Conservation (phyloP, 2,888 invertebrate species). For the Monochamus alternatus region DNA sequence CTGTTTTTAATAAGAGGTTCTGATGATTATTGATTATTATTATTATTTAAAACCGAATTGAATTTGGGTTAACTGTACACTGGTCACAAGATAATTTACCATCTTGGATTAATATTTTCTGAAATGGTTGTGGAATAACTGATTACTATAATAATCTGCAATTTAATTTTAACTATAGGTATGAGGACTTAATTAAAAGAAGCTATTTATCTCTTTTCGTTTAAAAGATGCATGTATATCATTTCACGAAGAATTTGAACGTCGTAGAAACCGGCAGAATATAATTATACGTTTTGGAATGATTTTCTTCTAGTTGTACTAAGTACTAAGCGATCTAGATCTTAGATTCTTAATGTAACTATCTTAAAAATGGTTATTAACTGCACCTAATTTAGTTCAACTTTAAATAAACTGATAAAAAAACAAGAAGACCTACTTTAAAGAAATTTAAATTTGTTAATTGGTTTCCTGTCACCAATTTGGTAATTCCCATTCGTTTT, state of each 20-base stretch:
- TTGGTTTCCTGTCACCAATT: too few species aligned
- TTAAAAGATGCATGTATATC: background rate
- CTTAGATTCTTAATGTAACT: too few species aligned
- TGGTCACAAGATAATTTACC: conserved; percentile 15
- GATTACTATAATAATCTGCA: conserved; percentile 18
- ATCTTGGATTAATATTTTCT: conserved; percentile 1
- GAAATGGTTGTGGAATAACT: background rate
- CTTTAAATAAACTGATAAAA: too few species aligned
- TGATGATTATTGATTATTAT: conserved; percentile 21
- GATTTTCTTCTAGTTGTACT: background rate
- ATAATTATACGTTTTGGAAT: conserved; percentile 12
- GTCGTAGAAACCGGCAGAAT: background rate
- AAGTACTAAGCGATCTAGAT: too few species aligned
- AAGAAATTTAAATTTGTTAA: too few species aligned
- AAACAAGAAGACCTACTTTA: too few species aligned
- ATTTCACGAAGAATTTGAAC: conserved; percentile 5
- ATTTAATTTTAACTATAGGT: conserved; percentile 15
- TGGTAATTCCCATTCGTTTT: too few species aligned
- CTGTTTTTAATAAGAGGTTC: conserved; percentile 20
- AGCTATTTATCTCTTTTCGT: conserved; percentile 9
- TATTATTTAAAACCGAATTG: conserved; percentile 7
- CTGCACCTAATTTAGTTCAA: too few species aligned
- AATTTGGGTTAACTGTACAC: conserved; percentile 22
- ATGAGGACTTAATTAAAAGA: conserved; percentile 8
- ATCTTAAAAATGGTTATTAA: too few species aligned